These are phyloP conservation scores for Apostichopus californicus DNA, from an alignment of 35 echinoderm and acorn worm species.

Conservation along the genomic window DNA sequence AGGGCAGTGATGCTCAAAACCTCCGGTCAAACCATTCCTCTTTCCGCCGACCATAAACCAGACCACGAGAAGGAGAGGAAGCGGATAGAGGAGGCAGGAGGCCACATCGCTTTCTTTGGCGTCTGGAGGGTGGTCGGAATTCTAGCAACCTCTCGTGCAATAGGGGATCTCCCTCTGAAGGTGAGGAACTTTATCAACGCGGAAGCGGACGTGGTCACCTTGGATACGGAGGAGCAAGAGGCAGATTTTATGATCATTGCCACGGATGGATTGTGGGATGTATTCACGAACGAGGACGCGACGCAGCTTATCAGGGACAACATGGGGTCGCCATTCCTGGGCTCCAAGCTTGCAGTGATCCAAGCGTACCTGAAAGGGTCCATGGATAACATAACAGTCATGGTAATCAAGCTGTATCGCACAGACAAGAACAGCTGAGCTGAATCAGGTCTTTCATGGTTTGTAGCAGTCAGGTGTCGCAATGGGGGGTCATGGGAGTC, in stretches of 20 bases:
- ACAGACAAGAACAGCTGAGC: background rate
- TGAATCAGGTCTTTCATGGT: background rate
- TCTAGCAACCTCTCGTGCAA: slow-evolving; percentile 93
- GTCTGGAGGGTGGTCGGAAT: slow-evolving; percentile 93
- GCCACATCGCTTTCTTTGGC: slow-evolving; percentile 88
- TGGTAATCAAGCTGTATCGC: slow-evolving; percentile 72
- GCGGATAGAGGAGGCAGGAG: slow-evolving; percentile 92
- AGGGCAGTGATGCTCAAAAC: slow-evolving; percentile 89
- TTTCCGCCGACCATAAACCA: slow-evolving; percentile 96
- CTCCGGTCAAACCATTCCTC: slow-evolving; percentile 78
- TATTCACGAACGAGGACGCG: slow-evolving; percentile 93
- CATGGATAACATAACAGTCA: slow-evolving; percentile 95
- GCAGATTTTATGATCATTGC: slow-evolving; percentile 91
- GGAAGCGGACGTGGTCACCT: slow-evolving; percentile 81
- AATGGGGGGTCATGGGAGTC: too few relatives aligned
- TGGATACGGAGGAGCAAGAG: slow-evolving; percentile 61
- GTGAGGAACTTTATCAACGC: slow-evolving; percentile 81
- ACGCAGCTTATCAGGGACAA: slow-evolving; percentile 82
- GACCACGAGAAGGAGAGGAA: slow-evolving; percentile 75
- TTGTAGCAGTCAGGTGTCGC: background rate
- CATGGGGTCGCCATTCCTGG: slow-evolving; percentile 82
- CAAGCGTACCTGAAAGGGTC: slow-evolving; percentile 85
- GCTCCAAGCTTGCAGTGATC: slow-evolving; percentile 83
- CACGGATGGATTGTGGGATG: slow-evolving; percentile 97
- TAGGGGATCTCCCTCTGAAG: slow-evolving; percentile 93